These are phyloP conservation scores for Halcyon malimbica DNA, from an alignment of 2,113 vertebrate genomes.

Conservation along the genomic window DNA sequence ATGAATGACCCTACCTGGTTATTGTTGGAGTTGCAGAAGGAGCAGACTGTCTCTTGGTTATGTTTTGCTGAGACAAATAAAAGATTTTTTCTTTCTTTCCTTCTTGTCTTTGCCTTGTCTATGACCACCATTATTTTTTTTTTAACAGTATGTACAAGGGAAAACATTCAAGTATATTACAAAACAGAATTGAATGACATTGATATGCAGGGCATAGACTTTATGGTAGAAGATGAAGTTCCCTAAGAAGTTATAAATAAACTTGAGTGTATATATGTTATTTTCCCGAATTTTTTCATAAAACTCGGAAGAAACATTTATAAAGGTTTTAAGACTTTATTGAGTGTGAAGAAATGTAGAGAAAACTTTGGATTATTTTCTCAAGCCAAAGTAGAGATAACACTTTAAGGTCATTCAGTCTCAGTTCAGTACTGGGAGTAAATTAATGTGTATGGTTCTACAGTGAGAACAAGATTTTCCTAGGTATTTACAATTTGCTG, in stretches of 20 bases:
- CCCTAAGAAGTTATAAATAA: not conserved
- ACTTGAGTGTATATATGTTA: not conserved
- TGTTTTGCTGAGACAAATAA: not conserved
- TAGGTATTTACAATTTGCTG: constrained; percentile 16
- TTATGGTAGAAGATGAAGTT: not conserved
- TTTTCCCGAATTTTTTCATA: not conserved
- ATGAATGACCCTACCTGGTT: not conserved
- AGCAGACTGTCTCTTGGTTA: not conserved
- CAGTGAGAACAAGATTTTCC: not conserved
- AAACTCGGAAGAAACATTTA: not conserved
- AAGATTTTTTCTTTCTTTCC: not conserved
- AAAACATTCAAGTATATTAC: not conserved
- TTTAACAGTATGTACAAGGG: not conserved
- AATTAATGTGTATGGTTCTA: not conserved
- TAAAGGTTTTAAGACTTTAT: not conserved
- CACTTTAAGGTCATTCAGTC: not conserved
- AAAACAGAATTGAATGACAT: not conserved
- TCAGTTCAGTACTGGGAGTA: not conserved
- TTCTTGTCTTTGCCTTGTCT: not conserved
- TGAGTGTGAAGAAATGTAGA: not conserved
- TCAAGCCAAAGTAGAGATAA: not conserved
- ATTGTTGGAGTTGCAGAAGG: not conserved
- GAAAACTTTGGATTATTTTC: not conserved
- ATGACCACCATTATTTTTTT: not conserved
- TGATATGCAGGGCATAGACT: not conserved